phyloP scores from a whole-genome alignment of 2,113 vertebrate genomes.

The Pollimyrus isidori region DNA sequence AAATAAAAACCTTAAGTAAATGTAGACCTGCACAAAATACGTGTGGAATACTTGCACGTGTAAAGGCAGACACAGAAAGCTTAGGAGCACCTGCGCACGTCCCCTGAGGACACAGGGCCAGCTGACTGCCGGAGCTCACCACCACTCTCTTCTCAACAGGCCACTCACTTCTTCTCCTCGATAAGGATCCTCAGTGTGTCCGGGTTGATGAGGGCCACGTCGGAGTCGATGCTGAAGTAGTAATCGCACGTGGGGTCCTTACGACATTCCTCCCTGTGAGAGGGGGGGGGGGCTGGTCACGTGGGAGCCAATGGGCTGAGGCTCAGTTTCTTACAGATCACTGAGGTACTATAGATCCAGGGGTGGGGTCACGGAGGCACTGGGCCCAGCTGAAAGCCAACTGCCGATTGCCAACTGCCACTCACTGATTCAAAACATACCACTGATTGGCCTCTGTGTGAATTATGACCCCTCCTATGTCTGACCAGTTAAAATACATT shows the following conservation, averaged over 20 bases:
- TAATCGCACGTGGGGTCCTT: slow-evolving; percentile 59
- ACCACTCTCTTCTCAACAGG: no score
- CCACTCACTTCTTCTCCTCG: slow-evolving; percentile 61
- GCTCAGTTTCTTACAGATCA: neutral
- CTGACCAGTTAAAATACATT: neutral
- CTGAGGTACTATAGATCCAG: neutral
- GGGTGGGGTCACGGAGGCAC: neutral
- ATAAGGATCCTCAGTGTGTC: slow-evolving; percentile 59
- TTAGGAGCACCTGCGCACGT: neutral
- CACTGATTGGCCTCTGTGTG: neutral
- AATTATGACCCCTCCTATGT: neutral
- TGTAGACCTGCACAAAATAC: neutral
- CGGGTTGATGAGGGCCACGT: slow-evolving; percentile 53
- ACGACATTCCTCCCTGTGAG: slow-evolving; percentile 58
- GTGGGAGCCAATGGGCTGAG: neutral
- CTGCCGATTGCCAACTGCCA: no score
- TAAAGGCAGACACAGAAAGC: neutral
- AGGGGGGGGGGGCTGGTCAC: neutral
- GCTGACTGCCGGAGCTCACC: neutral
- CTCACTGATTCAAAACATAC: neutral
- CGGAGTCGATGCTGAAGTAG: slow-evolving; percentile 68
- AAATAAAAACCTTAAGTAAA: neutral
- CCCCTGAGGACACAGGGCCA: neutral
- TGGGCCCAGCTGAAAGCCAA: neutral
- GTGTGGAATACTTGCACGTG: neutral